phyloP scores from a whole-genome alignment of 2,797 vertebrate species.

The Hippoglossus hippoglossus region DNA sequence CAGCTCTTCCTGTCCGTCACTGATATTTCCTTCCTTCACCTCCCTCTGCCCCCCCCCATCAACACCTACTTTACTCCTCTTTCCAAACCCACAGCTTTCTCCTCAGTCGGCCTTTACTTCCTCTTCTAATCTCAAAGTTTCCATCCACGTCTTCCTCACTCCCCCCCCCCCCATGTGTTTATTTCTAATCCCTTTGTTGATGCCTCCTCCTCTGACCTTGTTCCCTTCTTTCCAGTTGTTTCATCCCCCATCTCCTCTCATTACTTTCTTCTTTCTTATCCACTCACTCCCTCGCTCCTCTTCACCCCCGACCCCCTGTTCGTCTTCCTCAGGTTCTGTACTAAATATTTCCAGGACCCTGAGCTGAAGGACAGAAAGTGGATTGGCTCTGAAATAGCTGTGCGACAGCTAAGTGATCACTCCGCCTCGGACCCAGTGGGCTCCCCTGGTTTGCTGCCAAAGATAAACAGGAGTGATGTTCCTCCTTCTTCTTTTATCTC shows the following conservation, averaged over 20 bases:
- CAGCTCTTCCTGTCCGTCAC: background rate
- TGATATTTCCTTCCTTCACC: too few relatives aligned
- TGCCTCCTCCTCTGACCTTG: too few relatives aligned
- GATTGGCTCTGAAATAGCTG: constrained; percentile 19
- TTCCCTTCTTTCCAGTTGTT: too few relatives aligned
- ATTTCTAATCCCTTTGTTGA: too few relatives aligned
- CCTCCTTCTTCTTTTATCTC: background rate
- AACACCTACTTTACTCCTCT: constrained; percentile 18
- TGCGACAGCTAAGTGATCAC: constrained; percentile 24
- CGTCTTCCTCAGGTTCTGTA: background rate
- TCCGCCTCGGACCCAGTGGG: background rate
- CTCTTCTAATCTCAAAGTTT: background rate
- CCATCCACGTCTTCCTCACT: background rate
- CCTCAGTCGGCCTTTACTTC: background rate
- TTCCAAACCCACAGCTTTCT: constrained; percentile 16
- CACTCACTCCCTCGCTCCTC: background rate
- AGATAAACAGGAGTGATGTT: constrained; percentile 19
- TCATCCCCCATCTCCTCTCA: background rate
- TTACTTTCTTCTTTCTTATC: background rate
- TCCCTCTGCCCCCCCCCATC: background rate
- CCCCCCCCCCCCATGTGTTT: too few relatives aligned
- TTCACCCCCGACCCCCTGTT: background rate
- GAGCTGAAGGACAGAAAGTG: constrained; percentile 18
- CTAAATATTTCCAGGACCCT: constrained; percentile 17
- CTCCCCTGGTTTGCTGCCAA: constrained; percentile 9